These are phyloP conservation scores for Petrocephalus zakoni DNA, from an alignment of 2,113 vertebrate species.

Conservation along the genomic window DNA sequence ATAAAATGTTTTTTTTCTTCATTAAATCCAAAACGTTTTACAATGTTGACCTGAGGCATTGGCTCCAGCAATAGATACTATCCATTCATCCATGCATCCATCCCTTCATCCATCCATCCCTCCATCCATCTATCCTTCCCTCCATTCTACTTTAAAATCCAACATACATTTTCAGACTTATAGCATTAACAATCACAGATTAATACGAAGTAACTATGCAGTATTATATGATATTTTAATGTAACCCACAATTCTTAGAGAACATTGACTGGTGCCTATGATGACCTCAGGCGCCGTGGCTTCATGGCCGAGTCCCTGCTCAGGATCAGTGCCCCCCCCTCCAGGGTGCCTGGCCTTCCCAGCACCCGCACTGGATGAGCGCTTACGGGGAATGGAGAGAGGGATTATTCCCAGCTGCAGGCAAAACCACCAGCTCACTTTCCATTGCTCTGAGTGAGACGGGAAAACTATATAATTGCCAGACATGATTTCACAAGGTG, in stretches of 20 bases:
- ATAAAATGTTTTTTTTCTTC: conserved; percentile 38
- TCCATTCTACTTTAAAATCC: no score
- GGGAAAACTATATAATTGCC: conserved; percentile 9
- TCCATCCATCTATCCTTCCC: no score
- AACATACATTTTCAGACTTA: background rate
- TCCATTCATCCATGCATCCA: no score
- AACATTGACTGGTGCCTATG: background rate
- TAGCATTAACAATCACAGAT: background rate
- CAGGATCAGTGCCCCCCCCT: background rate
- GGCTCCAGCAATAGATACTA: no score
- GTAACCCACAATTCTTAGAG: background rate
- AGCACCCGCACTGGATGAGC: background rate
- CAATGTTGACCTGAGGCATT: background rate
- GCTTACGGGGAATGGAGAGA: background rate
- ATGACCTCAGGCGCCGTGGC: background rate
- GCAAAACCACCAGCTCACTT: background rate
- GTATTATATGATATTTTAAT: background rate
- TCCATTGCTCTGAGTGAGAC: background rate
- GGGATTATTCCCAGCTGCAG: conserved; percentile 1
- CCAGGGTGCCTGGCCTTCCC: background rate
- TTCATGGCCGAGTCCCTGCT: background rate
- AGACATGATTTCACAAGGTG: background rate
- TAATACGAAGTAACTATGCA: background rate
- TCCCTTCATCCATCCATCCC: no score
- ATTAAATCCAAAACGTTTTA: background rate